Evolutionary conservation across 2,888 invertebrate species (phyloP).

Genomic region (Caenorhabditis japonica): DNA sequence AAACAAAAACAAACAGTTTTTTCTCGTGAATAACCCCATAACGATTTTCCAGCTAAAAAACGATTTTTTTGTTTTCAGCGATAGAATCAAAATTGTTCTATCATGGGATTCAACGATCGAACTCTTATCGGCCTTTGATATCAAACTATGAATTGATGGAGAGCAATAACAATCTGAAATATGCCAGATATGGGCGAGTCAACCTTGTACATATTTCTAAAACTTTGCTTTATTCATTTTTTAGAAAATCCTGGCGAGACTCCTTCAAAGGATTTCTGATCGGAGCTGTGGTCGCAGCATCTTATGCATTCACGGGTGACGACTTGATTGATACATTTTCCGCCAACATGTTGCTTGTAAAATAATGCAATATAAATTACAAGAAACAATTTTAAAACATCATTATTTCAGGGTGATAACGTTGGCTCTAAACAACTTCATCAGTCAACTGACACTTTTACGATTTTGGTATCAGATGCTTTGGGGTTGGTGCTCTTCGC

Average conservation of each 20-base stretch:
- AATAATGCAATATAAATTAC: neutral
- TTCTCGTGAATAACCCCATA: no score
- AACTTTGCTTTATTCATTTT: neutral
- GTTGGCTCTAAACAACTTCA: conserved; percentile 9
- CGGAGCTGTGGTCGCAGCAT: conserved; percentile 70
- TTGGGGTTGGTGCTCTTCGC: conserved; percentile 45
- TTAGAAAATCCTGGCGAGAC: conserved; percentile 41
- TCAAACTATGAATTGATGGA: conserved; percentile 39
- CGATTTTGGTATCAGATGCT: conserved; percentile 39
- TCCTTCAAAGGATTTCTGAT: conserved; percentile 70
- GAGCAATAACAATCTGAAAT: conserved; percentile 16
- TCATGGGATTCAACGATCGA: conserved; percentile 44
- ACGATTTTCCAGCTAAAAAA: no score
- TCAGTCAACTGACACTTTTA: conserved; percentile 36
- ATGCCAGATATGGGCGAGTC: conserved; percentile 27
- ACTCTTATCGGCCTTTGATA: conserved; percentile 36
- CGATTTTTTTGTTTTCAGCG: conserved; percentile 35
- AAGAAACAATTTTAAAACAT: neutral
- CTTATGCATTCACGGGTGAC: conserved; percentile 75
- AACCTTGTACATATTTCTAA: neutral
- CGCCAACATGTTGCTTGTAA: conserved; percentile 67
- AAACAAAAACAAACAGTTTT: no score
- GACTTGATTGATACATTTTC: conserved; percentile 76
- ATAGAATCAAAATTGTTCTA: conserved; percentile 55
- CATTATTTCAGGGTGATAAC: conserved; percentile 18